Base-by-base conservation (phyloP, 2,888 invertebrate genomes). In the Ectropis crepuscularia region DNA sequence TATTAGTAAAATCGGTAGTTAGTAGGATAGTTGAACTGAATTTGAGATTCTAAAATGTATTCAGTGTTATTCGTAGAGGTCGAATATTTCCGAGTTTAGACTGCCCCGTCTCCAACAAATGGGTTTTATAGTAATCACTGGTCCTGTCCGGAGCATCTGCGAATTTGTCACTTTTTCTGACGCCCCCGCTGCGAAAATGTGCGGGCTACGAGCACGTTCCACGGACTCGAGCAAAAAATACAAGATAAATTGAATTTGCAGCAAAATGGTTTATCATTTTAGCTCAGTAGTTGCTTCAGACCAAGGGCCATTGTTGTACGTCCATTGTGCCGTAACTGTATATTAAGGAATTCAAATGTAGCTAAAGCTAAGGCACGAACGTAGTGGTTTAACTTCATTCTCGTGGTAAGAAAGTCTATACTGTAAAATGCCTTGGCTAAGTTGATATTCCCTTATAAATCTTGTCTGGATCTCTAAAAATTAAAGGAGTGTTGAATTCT, bases 61-160 rank as follows among this genome's bases (percentile, higher is more conserved):
- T 80, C 73, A 77, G 77, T 77, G 39, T 68, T 63, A 72, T 67
- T 63, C 63, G 59, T 53, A 59, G 36, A 54, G 61, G 43, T 42
- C 37, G 57, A 53, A 49, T 57, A 51, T 63, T 59, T 6, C 50
- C 45, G 54, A 68, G 67, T 73, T 73, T 76, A 69, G 75, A 72
- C 67, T 66, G 69, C 75, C 53, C 57, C 51, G 58, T 66, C 69
- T 68, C 67, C 57, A 72, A 71, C 74, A 71, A 59, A 67, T 65
- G 67, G 68, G 73, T 75, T 78, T 75, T 76, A 71, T 76, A 73
- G 73, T 74, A 73, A 74, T 69, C 68, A 65, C 57, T 72, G 65
- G 61, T 66, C 59, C 57, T 70, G 69, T 72, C 70, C 61, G 69
- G 57, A 72, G 67, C 73, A 77, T 77, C 73, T 78, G 74, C 64